phyloP scores from a whole-genome alignment of 1,140 invertebrate genomes.

The Carposina sasakii region DNA sequence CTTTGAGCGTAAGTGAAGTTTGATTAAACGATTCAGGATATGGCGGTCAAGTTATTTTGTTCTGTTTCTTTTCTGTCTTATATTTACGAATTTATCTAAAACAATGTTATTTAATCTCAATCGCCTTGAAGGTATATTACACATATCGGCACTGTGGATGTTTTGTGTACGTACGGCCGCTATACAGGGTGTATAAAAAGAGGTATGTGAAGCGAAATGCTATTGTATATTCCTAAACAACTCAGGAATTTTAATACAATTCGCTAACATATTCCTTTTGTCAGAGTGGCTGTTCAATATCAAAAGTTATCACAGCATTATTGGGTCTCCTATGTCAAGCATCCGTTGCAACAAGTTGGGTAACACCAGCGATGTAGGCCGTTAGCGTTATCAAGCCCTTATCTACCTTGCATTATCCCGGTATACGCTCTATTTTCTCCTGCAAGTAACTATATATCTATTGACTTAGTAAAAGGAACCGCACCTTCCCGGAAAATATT shows the following conservation, averaged over 20 bases:
- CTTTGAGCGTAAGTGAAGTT: no score
- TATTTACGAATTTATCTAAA: no score
- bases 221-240: conserved; percentile 3
- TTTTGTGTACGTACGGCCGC: no score
- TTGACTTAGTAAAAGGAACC: background rate
- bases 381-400: conserved; percentile 21
- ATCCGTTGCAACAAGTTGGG: conserved; percentile 35
- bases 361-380: conserved; percentile 36
- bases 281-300: conserved; percentile 40
- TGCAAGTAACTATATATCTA: background rate
- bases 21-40: no score
- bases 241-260: conserved; percentile 26
- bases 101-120: no score
- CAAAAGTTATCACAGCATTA: conserved; percentile 20
- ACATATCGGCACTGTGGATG: no score
- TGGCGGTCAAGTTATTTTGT: no score
- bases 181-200: background rate
- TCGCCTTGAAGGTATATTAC: no score
- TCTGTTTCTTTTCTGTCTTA: no score
- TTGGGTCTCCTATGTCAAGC: background rate
- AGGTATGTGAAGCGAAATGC: background rate
- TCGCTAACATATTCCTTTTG: conserved; percentile 40
- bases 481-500: background rate
- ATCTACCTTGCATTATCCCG: conserved; percentile 20
- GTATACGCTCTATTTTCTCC: background rate